Evolutionary conservation across 2,888 invertebrate genomes (phyloP), one percentile per base, ranked within the genome.

Genomic region (Dermolepida albohirtum): DNA sequence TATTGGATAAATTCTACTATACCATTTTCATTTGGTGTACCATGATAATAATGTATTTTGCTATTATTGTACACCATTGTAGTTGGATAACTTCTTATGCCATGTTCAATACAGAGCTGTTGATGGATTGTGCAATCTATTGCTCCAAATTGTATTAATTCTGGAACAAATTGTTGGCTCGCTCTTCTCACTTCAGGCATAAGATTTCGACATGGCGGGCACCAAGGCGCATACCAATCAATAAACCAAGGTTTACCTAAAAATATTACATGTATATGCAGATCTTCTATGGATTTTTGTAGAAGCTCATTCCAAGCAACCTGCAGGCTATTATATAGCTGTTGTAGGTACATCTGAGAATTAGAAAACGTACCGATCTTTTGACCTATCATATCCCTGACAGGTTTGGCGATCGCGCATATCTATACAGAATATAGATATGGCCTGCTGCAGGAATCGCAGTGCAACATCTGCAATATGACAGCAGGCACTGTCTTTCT

Each of bases 191-290:
- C 83, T 82, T 91, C 90, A 11, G 90, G 90, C 67, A 92, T 82
- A 71, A 92, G 83, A 67, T 86, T 84, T 82, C 90, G 86, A 77
- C 92, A 93, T 0, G 92, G 92, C 5, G 92, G 92, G 80, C 92
- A 93, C 90, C 91, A 92, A 75, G 92, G 92, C 0, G 92, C 90
- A 80, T 89, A 92, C 86, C 92, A 92, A 78, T 92, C 92, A 27
- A 93, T 85, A 74, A 92, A 88, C 90, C 90, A 91, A 0, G 83
- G 81, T 59, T 76, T 74, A 50, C 79, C 83, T 83, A 69, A 4
- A 29, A 10, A 22, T 22, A n/a, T n/a, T n/a, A n/a, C n/a, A n/a
- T n/a, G n/a, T n/a, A n/a, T n/a, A n/a, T n/a, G n/a, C n/a, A n/a
- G n/a, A n/a, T n/a, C n/a, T n/a, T n/a, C n/a, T n/a, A n/a, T n/a